Conservation (phyloP, 2,797 vertebrate species). For the Notamacropus eugenii region DNA sequence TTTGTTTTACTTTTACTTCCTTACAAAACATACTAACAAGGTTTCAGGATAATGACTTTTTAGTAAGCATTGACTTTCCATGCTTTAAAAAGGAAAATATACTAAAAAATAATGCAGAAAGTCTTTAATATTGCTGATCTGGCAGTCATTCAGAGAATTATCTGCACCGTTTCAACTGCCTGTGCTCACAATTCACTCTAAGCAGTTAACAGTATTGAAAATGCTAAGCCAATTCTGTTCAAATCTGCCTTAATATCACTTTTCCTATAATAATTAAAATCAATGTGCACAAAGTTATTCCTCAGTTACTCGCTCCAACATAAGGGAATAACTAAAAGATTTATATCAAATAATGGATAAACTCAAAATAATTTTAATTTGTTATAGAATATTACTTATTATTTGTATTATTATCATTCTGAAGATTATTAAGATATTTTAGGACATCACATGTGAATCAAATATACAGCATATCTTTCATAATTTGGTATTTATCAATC, state of each 20-base stretch:
- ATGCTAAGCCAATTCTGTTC: background rate
- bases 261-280: constrained; percentile 32
- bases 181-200: background rate
- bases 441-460: background rate
- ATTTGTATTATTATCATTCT: background rate
- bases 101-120: constrained; percentile 42
- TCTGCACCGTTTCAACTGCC: constrained; percentile 26
- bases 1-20: constrained; percentile 68
- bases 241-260: background rate
- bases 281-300: background rate
- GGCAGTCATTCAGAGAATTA: constrained; percentile 27
- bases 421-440: background rate
- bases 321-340: background rate
- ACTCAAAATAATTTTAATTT: background rate
- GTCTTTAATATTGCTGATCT: background rate
- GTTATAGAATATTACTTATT: background rate
- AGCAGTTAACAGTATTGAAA: background rate
- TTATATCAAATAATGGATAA: constrained; percentile 17
- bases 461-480: background rate
- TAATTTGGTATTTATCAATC: background rate
- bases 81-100: constrained; percentile 25
- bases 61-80: constrained; percentile 37
- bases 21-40: constrained; percentile 48
- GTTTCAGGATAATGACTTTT: constrained; percentile 46
- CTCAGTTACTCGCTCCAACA: background rate